A percentile compares a stretch with the other conserved stretches of the same genome.
These are phyloP conservation scores for Polyodon spathula DNA, from an alignment of 2,113 vertebrate species.

Conservation along the genomic window DNA sequence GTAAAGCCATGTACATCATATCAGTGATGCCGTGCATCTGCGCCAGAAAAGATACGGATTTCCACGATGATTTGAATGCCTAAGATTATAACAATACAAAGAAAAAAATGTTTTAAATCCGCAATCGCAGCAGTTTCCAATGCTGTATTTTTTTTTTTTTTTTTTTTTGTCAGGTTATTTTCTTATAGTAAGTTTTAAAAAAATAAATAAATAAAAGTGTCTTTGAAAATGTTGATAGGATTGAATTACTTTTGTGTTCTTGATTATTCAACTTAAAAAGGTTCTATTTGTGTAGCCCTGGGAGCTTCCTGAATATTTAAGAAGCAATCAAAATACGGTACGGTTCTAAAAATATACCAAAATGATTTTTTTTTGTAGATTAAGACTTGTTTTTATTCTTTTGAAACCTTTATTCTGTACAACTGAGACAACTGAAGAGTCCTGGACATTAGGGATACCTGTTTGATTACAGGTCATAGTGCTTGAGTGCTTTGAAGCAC, in stretches of 20 bases:
- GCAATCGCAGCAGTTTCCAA: background rate
- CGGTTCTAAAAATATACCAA: no score
- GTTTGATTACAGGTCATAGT: no score
- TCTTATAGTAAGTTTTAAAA: conserved; percentile 39
- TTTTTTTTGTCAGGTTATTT: no score
- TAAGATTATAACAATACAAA: conserved; percentile 59
- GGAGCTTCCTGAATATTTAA: conserved; percentile 13
- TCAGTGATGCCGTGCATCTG: conserved; percentile 64
- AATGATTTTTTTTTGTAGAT: no score
- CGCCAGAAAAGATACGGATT: conserved; percentile 60
- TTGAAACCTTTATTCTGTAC: no score
- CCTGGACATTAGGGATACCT: no score
- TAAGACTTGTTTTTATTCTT: no score
- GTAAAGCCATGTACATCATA: conserved; percentile 67
- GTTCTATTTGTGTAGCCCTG: conserved; percentile 52
- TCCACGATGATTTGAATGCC: conserved; percentile 60
- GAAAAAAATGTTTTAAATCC: conserved; percentile 9
- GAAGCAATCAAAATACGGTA: no score
- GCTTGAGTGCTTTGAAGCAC: no score
- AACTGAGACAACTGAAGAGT: no score
- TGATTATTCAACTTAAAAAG: conserved; percentile 48
- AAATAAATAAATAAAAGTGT: conserved; percentile 34
- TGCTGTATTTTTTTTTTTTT: conserved; percentile 49
- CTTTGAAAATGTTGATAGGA: conserved; percentile 62
- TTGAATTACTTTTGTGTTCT: conserved; percentile 44